Percentiles rank a stretch among this genome's conserved stretches.
Evolutionary conservation across 2,113 vertebrate genomes (phyloP).

Genomic region (Noctilio leporinus): DNA sequence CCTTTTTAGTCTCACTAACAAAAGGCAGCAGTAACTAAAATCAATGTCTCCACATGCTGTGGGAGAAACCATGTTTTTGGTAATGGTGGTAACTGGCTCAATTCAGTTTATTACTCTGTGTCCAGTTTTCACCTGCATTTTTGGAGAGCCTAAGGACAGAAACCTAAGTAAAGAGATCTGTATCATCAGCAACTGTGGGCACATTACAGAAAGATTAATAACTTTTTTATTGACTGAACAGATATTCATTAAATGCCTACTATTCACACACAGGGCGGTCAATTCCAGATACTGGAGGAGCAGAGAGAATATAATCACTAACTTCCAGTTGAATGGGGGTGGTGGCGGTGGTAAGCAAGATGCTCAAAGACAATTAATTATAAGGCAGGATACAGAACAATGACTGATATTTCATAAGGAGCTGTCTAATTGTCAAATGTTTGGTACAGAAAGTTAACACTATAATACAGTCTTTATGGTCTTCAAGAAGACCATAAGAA

Average conservation of each 20-base stretch:
- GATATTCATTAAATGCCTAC: not conserved
- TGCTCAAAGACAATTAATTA: not conserved
- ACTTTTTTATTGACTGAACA: not conserved
- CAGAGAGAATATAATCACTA: not conserved
- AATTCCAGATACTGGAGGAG: not conserved
- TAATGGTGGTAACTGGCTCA: not conserved
- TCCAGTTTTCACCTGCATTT: not conserved
- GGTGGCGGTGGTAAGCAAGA: not conserved
- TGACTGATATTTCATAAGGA: not conserved
- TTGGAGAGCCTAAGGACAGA: not conserved
- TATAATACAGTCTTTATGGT: not conserved
- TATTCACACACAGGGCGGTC: not conserved
- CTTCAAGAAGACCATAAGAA: not conserved
- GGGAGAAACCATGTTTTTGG: not conserved
- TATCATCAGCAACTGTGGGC: not conserved
- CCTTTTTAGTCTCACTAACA: not conserved
- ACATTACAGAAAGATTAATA: not conserved
- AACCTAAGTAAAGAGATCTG: not conserved
- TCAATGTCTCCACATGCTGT: not conserved
- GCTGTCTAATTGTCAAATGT: not conserved
- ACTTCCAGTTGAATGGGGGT: not conserved
- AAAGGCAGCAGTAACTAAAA: constrained; percentile 10
- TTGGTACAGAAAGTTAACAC: not conserved
- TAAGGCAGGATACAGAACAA: not conserved
- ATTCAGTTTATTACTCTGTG: not conserved